Evolutionary conservation across 1,140 invertebrate species (phyloP), one percentile per base, ranked within the genome.

Genomic region (Meloidogyne floridensis): DNA sequence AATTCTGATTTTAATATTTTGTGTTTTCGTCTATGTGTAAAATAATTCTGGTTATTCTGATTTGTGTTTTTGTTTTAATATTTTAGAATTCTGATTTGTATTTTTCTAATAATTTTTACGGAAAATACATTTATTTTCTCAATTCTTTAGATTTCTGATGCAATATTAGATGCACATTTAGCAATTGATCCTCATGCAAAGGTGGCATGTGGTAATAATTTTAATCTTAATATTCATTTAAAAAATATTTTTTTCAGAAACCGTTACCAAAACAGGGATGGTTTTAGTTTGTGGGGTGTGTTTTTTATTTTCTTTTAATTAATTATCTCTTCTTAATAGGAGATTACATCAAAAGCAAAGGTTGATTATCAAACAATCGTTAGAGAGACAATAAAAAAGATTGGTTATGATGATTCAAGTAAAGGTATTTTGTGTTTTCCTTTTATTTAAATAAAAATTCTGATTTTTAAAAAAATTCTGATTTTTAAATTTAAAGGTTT

Each of bases 281-380:
- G 92, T 93, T 77, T 89, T 93, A 87, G 90, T 93, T 42, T 92
- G 92, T 85, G 93, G 93, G 51, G 56, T 65, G 6, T n/a, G 53
- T 54, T 54, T n/a, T 65, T 65, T 65, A 3, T 5, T n/a, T 2
- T 65, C n/a, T 65, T 11, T 65, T n/a, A n/a, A n/a, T n/a, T n/a
- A n/a, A n/a, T 13, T n/a, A n/a, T n/a, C 6, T 3, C n/a, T n/a
- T 3, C n/a, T 65, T 3, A 2, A 4, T 65, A 65, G 56, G 93
- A 93, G 87, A 93, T 93, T 80, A 92, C 92, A 54, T 93, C 92
- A 5, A 93, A 92, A 84, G 97, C 96, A 20, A 93, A 94, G 81
- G 94, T 99, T 77, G 96, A 99, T 90, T 99, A 98, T 91, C 96
- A 98, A 90, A 95, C 94, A 91, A 94, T 98, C 84, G 95, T 98